Conservation (phyloP, 2,888 invertebrate genomes). For the Ornithoptera priamus region DNA sequence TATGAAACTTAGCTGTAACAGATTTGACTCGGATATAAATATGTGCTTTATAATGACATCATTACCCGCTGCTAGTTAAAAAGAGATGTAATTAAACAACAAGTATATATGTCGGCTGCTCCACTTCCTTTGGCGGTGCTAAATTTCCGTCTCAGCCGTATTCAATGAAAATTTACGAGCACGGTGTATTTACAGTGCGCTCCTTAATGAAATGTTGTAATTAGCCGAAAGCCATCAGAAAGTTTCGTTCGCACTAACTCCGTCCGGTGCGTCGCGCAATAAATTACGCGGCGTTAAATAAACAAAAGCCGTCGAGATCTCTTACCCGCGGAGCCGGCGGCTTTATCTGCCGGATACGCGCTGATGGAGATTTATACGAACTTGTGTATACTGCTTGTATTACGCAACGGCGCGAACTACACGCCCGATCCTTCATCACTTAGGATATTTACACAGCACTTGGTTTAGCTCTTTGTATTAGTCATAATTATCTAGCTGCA, state of each 20-base stretch:
- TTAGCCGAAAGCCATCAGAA: conserved; percentile 26
- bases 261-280: conserved; percentile 17
- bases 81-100: not conserved
- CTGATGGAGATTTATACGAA: too few species aligned
- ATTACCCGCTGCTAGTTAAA: not conserved
- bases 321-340: too few species aligned
- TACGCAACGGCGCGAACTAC: too few species aligned
- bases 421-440: too few species aligned
- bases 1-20: too few species aligned
- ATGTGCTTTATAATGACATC: too few species aligned
- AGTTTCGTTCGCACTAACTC: conserved; percentile 17
- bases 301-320: conserved; percentile 12
- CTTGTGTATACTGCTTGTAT: too few species aligned
- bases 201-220: conserved; percentile 27
- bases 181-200: conserved; percentile 12
- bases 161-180: not conserved
- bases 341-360: too few species aligned
- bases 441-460: too few species aligned
- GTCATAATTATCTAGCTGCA: too few species aligned
- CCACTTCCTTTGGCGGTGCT: not conserved
- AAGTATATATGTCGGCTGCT: not conserved
- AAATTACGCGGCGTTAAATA: conserved; percentile 28
- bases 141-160: not conserved
- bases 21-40: too few species aligned
- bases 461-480: too few species aligned